Percentiles rank a stretch among this genome's conserved stretches.
These are phyloP conservation scores for Watsonalla binaria DNA, from an alignment of 2,888 invertebrate species.

Conservation along the genomic window DNA sequence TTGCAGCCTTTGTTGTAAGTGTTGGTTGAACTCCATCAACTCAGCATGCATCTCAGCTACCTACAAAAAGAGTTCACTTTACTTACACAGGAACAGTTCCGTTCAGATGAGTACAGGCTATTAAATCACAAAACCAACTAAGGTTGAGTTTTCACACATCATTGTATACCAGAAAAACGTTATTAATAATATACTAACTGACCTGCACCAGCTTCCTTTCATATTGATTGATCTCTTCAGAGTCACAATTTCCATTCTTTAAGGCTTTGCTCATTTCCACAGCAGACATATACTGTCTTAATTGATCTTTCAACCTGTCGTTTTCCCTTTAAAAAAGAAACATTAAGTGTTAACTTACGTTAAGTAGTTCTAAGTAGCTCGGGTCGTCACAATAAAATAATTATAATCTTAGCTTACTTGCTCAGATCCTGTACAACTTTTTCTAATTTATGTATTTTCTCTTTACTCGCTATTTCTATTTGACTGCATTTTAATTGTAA, in stretches of 20 bases:
- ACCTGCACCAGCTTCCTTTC: constrained; percentile 93
- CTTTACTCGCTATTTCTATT: constrained; percentile 62
- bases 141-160: neutral
- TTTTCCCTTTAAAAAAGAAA: constrained; percentile 81
- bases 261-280: constrained; percentile 92
- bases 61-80: constrained; percentile 48
- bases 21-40: constrained; percentile 93
- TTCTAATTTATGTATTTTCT: constrained; percentile 69
- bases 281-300: constrained; percentile 92
- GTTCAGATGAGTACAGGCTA: neutral
- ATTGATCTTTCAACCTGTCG: constrained; percentile 88
- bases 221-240: constrained; percentile 87
- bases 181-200: constrained; percentile 8
- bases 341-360: neutral
- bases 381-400: neutral
- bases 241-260: constrained; percentile 75
- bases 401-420: constrained; percentile 67
- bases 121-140: neutral
- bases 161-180: too few relatives aligned
- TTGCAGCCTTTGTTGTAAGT: constrained; percentile 85
- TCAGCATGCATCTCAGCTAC: constrained; percentile 97
- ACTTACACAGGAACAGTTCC: neutral
- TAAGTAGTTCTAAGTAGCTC: neutral
- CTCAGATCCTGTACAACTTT: constrained; percentile 80
- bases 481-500: constrained; percentile 76